Conservation (phyloP, 2,797 vertebrate species). For the Notamacropus eugenii region DNA sequence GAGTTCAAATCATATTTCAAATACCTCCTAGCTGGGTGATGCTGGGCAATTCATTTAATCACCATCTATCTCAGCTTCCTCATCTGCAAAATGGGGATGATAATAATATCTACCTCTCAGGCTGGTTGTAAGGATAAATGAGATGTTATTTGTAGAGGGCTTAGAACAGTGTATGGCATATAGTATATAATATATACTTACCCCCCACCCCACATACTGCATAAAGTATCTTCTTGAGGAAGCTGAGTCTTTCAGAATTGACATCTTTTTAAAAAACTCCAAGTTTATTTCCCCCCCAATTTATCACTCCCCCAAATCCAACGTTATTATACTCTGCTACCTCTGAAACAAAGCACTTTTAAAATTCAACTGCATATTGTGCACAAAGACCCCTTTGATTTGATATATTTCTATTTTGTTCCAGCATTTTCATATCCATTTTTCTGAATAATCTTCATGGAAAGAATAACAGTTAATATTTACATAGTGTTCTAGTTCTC, state of each 20-base stretch:
- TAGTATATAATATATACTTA: background rate
- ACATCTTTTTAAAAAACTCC: background rate
- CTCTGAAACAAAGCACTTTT: background rate
- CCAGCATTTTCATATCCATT: background rate
- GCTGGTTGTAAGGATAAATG: background rate
- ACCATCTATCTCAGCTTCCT: background rate
- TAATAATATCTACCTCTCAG: background rate
- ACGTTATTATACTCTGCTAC: background rate
- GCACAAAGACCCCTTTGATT: background rate
- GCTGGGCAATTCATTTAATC: background rate
- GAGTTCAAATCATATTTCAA: background rate
- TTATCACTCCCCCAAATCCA: background rate
- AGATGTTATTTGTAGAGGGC: background rate
- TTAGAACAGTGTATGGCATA: background rate
- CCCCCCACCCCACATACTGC: rapidly evolving
- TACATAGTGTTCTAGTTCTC: background rate
- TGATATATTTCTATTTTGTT: background rate
- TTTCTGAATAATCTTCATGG: background rate
- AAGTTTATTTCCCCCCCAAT: background rate
- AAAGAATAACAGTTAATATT: background rate
- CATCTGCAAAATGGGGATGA: background rate
- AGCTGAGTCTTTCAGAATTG: background rate
- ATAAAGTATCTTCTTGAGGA: background rate
- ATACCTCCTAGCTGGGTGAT: background rate
- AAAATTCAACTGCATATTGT: background rate